Evolutionary conservation across 2,888 invertebrate genomes (phyloP).

Genomic region (Ariolimax columbianus): DNA sequence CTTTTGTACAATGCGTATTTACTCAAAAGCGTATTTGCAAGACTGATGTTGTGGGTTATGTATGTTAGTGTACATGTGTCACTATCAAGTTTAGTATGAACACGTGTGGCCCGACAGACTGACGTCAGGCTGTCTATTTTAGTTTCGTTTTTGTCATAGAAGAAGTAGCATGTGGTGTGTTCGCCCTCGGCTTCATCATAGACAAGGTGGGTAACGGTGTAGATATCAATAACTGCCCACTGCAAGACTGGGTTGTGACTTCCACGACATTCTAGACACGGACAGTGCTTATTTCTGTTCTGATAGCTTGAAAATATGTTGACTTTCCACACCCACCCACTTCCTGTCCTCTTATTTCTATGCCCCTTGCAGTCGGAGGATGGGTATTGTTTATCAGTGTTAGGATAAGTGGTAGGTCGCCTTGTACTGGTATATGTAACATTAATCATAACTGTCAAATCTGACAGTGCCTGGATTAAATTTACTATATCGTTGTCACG

Average conservation of each 20-base stretch:
- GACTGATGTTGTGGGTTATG: background rate
- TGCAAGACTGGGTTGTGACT: background rate
- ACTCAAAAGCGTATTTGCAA: background rate
- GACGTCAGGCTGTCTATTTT: background rate
- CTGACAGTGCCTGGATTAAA: background rate
- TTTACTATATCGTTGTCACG: constrained; percentile 8
- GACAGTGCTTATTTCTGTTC: background rate
- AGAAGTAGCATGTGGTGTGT: background rate
- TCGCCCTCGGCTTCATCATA: background rate
- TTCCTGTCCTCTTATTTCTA: background rate
- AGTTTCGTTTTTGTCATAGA: background rate
- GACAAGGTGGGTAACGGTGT: background rate
- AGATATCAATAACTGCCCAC: background rate
- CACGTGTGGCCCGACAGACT: background rate
- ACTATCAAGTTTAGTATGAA: background rate
- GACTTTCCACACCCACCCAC: background rate
- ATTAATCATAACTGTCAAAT: background rate
- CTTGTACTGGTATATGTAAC: background rate
- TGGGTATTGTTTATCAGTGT: background rate
- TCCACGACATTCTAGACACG: background rate
- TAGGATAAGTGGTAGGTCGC: background rate
- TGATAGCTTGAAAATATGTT: background rate
- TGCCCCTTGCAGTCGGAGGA: background rate
- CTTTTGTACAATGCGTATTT: background rate
- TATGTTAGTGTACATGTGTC: background rate